These are phyloP conservation scores for Sitta carolinensis DNA, from an alignment of 2,797 vertebrate genomes.

Conservation along the genomic window DNA sequence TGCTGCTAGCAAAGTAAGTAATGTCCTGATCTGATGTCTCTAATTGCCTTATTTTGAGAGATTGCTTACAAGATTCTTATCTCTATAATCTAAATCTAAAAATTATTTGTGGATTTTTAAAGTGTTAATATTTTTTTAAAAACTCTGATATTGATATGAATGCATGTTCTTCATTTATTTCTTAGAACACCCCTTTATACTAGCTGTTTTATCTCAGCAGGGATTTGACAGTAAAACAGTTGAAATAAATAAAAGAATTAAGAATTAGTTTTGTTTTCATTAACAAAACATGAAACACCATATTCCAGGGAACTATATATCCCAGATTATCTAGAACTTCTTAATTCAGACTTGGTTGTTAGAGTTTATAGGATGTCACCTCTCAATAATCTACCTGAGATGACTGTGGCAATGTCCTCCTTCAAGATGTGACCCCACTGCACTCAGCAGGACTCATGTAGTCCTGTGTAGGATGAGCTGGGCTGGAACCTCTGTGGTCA, in stretches of 20 bases:
- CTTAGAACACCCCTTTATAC: background rate
- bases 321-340: background rate
- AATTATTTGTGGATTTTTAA: background rate
- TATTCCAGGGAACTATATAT: background rate
- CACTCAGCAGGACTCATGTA: background rate
- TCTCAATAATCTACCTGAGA: background rate
- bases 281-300: background rate
- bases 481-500: background rate
- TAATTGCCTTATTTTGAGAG: background rate
- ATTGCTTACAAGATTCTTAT: background rate
- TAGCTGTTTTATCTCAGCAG: background rate
- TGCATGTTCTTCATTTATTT: background rate
- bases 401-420: background rate
- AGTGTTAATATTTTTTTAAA: rapidly evolving
- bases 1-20: background rate
- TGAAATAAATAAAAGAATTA: background rate
- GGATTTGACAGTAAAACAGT: background rate
- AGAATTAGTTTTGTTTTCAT: background rate
- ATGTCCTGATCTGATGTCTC: background rate
- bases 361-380: background rate
- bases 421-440: background rate
- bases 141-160: background rate
- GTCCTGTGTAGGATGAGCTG: background rate
- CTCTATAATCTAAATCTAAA: background rate
- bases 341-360: background rate